A percentile compares a stretch with the other conserved stretches of the same genome.
phyloP scores from a whole-genome alignment of 2,888 invertebrate genomes.

The Brachypterus glaber region DNA sequence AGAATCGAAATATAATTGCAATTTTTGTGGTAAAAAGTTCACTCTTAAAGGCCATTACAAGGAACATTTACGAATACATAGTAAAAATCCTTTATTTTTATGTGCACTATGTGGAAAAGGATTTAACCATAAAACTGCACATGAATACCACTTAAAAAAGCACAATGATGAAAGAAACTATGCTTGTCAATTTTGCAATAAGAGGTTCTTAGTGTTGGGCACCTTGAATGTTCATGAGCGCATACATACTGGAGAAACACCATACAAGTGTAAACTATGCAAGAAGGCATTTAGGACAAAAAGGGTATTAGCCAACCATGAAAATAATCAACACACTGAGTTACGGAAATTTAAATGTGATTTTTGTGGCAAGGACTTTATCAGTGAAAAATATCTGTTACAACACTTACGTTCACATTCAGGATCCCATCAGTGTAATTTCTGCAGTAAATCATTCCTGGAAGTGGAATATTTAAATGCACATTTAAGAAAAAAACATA shows the following conservation, averaged over 20 bases:
- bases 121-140: constrained; percentile 17
- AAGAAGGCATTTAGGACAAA: constrained; percentile 19
- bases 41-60: too few relatives aligned
- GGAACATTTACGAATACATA: too few relatives aligned
- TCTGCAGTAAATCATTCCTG: constrained; percentile 17
- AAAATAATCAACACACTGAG: constrained; percentile 19
- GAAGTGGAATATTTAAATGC: constrained; percentile 16
- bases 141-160: constrained; percentile 24
- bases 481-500: constrained; percentile 13
- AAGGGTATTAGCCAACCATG: constrained; percentile 19
- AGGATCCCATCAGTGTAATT: constrained; percentile 15
- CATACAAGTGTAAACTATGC: constrained; percentile 19
- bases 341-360: constrained; percentile 17
- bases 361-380: constrained; percentile 19
- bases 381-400: constrained; percentile 16
- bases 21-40: too few relatives aligned
- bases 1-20: too few relatives aligned
- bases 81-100: constrained; percentile 7
- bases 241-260: constrained; percentile 20
- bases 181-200: constrained; percentile 19
- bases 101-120: constrained; percentile 18
- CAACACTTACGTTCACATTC: constrained; percentile 19
- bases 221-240: constrained; percentile 20
- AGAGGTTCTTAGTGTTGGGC: constrained; percentile 12
- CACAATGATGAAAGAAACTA: constrained; percentile 21